These are phyloP conservation scores for Drosophila jambulina DNA, from an alignment of 1,140 invertebrate species.

Conservation along the genomic window DNA sequence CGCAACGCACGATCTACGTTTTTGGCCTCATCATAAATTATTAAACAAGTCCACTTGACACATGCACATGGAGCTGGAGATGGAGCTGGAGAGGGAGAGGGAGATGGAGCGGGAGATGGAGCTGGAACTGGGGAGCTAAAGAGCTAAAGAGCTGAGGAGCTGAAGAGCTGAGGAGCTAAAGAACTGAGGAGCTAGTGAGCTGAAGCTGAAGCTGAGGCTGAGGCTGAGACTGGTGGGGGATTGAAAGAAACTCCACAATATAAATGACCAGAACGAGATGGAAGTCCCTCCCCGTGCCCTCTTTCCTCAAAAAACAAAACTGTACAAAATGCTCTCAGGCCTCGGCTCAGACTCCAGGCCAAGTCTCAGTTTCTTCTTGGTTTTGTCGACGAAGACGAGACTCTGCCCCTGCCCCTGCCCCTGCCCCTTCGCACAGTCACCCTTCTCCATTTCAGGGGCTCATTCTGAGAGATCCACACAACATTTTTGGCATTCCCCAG, in stretches of 20 bases:
- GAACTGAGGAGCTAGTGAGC: neutral
- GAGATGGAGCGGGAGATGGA: neutral
- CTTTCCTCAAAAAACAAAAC: constrained; percentile 48
- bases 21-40: constrained; percentile 83
- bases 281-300: constrained; percentile 7
- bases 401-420: neutral
- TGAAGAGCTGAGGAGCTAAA: neutral
- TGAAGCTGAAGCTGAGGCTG: neutral
- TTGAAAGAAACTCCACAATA: constrained; percentile 60
- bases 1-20: constrained; percentile 82
- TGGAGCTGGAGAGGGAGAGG: neutral
- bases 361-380: constrained; percentile 3
- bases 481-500: constrained; percentile 77
- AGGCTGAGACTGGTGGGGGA: too few species aligned
- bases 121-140: neutral
- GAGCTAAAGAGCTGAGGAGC: neutral
- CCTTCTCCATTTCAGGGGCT: constrained; percentile 32
- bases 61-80: constrained; percentile 58
- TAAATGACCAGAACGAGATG: constrained; percentile 75
- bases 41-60: constrained; percentile 83
- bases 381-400: constrained; percentile 1
- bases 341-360: neutral
- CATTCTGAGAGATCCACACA: constrained; percentile 52
- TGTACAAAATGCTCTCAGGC: constrained; percentile 70
- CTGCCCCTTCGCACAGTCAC: neutral